phyloP scores from a whole-genome alignment of 1,140 invertebrate genomes.

The Battus philenor region DNA sequence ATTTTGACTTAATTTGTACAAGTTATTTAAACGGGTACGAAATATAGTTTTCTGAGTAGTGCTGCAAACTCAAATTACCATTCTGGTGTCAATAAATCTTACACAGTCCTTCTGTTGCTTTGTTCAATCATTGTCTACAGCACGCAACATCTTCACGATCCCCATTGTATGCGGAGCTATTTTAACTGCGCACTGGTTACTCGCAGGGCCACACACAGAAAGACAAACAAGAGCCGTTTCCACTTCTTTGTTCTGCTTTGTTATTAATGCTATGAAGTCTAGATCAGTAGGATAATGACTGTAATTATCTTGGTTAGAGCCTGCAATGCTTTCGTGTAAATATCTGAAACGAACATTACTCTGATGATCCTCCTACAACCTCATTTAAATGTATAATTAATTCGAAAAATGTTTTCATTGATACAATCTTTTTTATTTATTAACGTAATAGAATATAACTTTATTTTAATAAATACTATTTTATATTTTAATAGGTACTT shows the following conservation, averaged over 20 bases:
- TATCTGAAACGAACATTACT: too few relatives aligned
- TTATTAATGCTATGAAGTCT: constrained; percentile 6
- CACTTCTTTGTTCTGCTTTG: too few relatives aligned
- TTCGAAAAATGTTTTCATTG: too few relatives aligned
- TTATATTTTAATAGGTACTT: too few relatives aligned
- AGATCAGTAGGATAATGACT: constrained; percentile 4
- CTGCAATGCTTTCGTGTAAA: not conserved
- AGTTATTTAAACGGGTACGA: too few relatives aligned
- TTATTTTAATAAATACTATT: too few relatives aligned
- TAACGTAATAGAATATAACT: too few relatives aligned
- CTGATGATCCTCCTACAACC: too few relatives aligned
- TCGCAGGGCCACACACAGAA: constrained; percentile 6
- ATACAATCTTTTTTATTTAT: too few relatives aligned
- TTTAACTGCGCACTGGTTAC: not conserved
- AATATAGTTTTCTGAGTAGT: not conserved
- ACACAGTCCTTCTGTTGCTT: constrained; percentile 6
- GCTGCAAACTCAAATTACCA: not conserved
- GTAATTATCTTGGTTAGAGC: constrained; percentile 1
- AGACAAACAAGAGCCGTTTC: constrained; percentile 4
- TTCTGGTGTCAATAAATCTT: not conserved
- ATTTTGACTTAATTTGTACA: too few relatives aligned
- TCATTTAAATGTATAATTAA: too few relatives aligned
- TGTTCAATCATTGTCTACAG: not conserved
- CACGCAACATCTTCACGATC: not conserved
- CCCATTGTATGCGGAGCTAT: not conserved